Base-by-base conservation (phyloP, 2,113 vertebrate genomes). In the Rhinoptilus africanus region DNA sequence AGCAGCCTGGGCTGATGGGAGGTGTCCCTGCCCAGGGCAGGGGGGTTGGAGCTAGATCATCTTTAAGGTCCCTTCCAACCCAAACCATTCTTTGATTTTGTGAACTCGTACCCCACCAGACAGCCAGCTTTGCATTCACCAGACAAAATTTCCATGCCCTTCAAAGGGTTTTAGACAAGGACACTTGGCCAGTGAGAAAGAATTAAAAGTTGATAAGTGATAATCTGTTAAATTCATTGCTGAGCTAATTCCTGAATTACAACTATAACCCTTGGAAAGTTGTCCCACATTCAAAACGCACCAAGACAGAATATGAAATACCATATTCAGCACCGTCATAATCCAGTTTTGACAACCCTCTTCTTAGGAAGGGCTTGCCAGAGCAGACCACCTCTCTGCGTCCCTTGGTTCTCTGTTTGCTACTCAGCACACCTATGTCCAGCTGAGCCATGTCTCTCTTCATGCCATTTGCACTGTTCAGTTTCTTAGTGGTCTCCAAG, bases 91-190 rank as follows among this genome's bases (percentile, higher is more conserved):
- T 30, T 3, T 28, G 37, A 28, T 30, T 41, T 37, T 41, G 21
- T 41, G 53, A 56, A 67, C 39, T 59, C 54, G 26, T 15, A 27
- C 12, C 10, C 15, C 34, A 63, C 34, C 35, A 67, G 9, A 12
- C 9, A 93, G 26, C 2, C 41, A 63, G 47, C 30, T 67, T 73
- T 41, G 24, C 51, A 34, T 43, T 24, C 32, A 59, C 15, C 28
- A 53, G 59, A 6, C 3, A 4, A 98, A 80, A 99, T 98, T 96
- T 98, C 98, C 98, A 98, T 98, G 98, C 98, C 98, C 94, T 98
- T 99, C 14, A 98, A 98, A 99, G 43, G 98, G 95, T 96, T 99
- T 99, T 28, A 98, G 95, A 71, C 98, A 98, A 92, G 87, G 81
- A 92, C 67, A 67, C 85, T 90, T 69, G 71, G 87, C 89, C 5